Percentiles rank a stretch among this genome's conserved stretches.
Conservation (phyloP, 1,140 invertebrate genomes). For the Agraylea sexmaculata region DNA sequence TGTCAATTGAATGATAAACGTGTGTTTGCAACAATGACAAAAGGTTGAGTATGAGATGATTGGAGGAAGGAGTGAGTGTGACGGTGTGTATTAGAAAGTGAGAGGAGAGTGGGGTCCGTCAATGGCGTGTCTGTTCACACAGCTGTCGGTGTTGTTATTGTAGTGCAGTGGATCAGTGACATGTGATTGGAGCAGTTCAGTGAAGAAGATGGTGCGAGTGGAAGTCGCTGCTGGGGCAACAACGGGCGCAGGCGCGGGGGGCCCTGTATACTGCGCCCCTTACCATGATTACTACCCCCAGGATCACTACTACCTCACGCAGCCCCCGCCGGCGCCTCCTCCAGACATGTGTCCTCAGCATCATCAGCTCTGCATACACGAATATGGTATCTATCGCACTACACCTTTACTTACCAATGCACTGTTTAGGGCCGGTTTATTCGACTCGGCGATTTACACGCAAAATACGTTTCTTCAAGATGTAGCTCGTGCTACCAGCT, state of each 20-base stretch:
- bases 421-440: too few species aligned
- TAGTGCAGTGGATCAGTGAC: slow-evolving; percentile 15
- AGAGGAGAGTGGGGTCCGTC: slow-evolving; percentile 7
- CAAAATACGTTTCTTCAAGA: too few species aligned
- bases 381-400: slow-evolving; percentile 31
- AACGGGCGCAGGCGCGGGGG: slow-evolving; percentile 24
- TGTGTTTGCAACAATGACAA: too few species aligned
- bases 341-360: slow-evolving; percentile 36
- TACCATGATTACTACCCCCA: slow-evolving; percentile 38
- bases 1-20: too few species aligned
- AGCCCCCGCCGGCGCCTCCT: slow-evolving; percentile 23
- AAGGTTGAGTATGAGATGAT: too few species aligned
- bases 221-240: slow-evolving; percentile 28
- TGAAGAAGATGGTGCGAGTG: slow-evolving; percentile 24
- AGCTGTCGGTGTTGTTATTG: too few species aligned
- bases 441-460: too few species aligned
- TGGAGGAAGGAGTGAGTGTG: too few species aligned
- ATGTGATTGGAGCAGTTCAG: slow-evolving; percentile 9
- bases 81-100: not conserved
- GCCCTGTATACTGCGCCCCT: slow-evolving; percentile 18
- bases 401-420: too few species aligned
- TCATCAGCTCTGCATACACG: slow-evolving; percentile 32
- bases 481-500: too few species aligned
- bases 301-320: slow-evolving; percentile 33
- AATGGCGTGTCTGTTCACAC: too few species aligned